These are phyloP conservation scores for Otus sunia DNA, from an alignment of 2,113 vertebrate species.

Conservation along the genomic window DNA sequence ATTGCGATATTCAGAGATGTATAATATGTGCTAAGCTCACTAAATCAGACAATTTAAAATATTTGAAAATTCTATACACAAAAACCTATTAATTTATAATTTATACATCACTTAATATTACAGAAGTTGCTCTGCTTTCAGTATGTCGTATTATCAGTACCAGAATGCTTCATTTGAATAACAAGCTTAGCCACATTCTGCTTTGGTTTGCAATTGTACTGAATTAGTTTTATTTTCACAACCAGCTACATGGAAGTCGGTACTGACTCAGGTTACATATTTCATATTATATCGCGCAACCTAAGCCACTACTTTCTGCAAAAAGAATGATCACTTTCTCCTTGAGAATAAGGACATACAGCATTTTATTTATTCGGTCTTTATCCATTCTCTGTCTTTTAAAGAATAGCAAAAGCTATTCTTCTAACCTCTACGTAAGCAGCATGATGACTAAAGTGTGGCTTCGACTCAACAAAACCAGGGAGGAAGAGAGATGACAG, in stretches of 20 bases:
- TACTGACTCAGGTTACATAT: background rate
- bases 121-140: background rate
- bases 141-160: background rate
- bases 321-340: background rate
- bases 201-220: background rate
- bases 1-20: background rate
- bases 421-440: background rate
- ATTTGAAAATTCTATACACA: background rate
- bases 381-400: background rate
- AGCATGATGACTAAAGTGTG: background rate
- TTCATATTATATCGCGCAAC: background rate
- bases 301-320: background rate
- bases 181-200: background rate
- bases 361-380: background rate
- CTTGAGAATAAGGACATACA: background rate
- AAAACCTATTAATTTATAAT: background rate
- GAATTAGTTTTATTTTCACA: background rate
- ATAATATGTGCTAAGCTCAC: background rate
- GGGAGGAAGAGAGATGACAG: background rate
- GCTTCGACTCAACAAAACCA: background rate
- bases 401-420: background rate
- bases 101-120: background rate
- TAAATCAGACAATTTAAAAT: background rate
- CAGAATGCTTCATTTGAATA: background rate
- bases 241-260: background rate